These are phyloP conservation scores for Latrodectus geometricus DNA, from an alignment of 1,140 invertebrate species.

Conservation along the genomic window DNA sequence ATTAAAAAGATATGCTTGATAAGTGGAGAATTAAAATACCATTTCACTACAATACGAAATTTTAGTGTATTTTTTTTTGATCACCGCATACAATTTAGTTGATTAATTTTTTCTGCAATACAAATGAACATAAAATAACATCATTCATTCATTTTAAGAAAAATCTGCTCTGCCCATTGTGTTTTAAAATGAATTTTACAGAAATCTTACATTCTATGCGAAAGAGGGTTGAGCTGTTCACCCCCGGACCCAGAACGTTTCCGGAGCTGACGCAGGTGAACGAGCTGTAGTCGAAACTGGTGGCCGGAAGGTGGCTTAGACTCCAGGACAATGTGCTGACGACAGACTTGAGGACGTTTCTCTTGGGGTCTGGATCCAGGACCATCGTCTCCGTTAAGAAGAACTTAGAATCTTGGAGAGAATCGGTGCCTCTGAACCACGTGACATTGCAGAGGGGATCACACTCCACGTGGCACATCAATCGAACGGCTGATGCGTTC, in stretches of 20 bases:
- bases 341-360: slow-evolving; percentile 88
- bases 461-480: slow-evolving; percentile 89
- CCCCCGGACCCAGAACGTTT: slow-evolving; percentile 79
- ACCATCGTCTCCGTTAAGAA: slow-evolving; percentile 75
- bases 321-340: slow-evolving; percentile 86
- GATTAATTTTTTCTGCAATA: too few species aligned
- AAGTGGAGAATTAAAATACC: too few species aligned
- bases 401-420: slow-evolving; percentile 59
- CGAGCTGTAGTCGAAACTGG: slow-evolving; percentile 66
- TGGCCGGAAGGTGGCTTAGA: slow-evolving; percentile 70
- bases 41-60: too few species aligned
- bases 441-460: slow-evolving; percentile 82
- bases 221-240: slow-evolving; percentile 83
- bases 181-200: too few species aligned
- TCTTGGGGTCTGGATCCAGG: slow-evolving; percentile 74
- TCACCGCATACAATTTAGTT: too few species aligned
- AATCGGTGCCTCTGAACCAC: slow-evolving; percentile 80
- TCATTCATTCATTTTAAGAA: too few species aligned
- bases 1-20: too few species aligned
- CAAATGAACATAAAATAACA: too few species aligned
- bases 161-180: too few species aligned
- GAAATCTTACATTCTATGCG: slow-evolving; percentile 86
- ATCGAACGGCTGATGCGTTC: slow-evolving; percentile 74
- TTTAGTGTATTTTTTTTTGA: too few species aligned
- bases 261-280: slow-evolving; percentile 84